phyloP scores from a whole-genome alignment of 2,888 invertebrate genomes.

The Ectemnius continuus region DNA sequence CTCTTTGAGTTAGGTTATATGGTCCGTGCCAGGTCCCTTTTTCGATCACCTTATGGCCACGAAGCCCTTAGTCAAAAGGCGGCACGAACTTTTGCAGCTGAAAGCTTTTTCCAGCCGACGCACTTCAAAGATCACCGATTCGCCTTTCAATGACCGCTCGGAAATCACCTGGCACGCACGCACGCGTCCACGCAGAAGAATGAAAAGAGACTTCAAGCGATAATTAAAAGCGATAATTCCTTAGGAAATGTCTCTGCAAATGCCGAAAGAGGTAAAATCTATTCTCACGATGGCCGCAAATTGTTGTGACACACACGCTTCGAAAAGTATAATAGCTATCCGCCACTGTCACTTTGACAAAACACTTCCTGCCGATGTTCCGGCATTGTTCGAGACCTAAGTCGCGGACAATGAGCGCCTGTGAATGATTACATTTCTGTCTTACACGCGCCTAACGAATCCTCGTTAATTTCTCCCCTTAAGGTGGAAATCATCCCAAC shows the following conservation, averaged over 20 bases:
- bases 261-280: constrained; percentile 16
- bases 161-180: too few species aligned
- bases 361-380: background rate
- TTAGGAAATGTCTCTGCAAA: constrained; percentile 30
- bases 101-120: too few species aligned
- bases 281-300: constrained; percentile 29
- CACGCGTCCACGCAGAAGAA: too few species aligned
- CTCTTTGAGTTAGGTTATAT: constrained; percentile 28
- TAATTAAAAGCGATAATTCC: background rate
- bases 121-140: too few species aligned
- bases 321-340: constrained; percentile 11
- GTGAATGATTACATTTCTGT: too few species aligned
- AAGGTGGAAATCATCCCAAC: too few species aligned
- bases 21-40: constrained; percentile 17
- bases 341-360: background rate
- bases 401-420: background rate
- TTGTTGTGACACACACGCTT: constrained; percentile 28
- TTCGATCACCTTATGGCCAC: constrained; percentile 35
- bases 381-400: background rate
- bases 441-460: too few species aligned
- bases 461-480: too few species aligned
- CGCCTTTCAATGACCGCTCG: too few species aligned
- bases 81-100: too few species aligned
- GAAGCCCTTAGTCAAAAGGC: background rate
- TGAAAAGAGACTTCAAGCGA: too few species aligned